A percentile compares a stretch with the other conserved stretches of the same genome.
These are phyloP conservation scores for Homalodisca vitripennis DNA, from an alignment of 1,140 invertebrate species.

Conservation along the genomic window DNA sequence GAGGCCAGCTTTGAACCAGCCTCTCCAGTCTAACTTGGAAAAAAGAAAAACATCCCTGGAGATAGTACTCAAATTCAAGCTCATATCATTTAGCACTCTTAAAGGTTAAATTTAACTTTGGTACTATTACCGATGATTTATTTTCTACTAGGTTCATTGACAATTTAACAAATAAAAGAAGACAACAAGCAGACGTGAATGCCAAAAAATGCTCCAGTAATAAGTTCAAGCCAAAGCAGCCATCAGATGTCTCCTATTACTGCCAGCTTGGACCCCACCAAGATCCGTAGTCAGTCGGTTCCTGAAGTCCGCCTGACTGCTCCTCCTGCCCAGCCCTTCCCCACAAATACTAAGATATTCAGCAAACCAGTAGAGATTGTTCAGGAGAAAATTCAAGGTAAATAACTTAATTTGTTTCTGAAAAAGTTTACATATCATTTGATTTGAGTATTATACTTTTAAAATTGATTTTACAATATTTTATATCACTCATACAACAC, in stretches of 20 bases:
- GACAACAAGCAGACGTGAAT: conserved; percentile 70
- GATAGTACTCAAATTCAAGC: too few species aligned
- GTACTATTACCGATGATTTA: neutral
- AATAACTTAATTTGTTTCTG: too few species aligned
- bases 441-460: too few species aligned
- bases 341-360: conserved; percentile 18
- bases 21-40: too few species aligned
- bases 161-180: conserved; percentile 66
- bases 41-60: too few species aligned
- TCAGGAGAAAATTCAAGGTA: conserved; percentile 4
- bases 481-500: too few species aligned
- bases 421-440: too few species aligned
- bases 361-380: neutral
- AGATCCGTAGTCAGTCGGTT: conserved; percentile 22
- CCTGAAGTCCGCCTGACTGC: conserved; percentile 22
- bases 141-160: conserved; percentile 64
- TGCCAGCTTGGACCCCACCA: neutral
- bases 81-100: too few species aligned
- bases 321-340: conserved; percentile 19
- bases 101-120: too few species aligned
- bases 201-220: conserved; percentile 45
- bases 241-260: conserved; percentile 42
- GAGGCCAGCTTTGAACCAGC: too few species aligned
- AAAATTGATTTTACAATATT: too few species aligned
- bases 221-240: conserved; percentile 43